These are phyloP conservation scores for Scolopax rusticola DNA, from an alignment of 2,797 vertebrate species.

Conservation along the genomic window DNA sequence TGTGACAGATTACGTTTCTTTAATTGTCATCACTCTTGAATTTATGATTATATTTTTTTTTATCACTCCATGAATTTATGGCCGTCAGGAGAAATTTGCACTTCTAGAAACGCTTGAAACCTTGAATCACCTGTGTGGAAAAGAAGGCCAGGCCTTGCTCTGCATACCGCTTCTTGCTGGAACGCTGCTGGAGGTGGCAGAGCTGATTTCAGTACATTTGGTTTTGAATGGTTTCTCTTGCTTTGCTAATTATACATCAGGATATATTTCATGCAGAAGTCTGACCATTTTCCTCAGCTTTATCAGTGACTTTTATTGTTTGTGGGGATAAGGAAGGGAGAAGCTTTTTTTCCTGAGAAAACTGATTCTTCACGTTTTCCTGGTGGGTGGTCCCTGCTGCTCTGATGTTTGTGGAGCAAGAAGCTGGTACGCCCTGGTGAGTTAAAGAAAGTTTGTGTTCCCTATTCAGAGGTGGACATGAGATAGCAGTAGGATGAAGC, in stretches of 20 bases:
- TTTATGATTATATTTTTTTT: no score
- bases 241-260: not conserved
- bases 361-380: rapidly evolving
- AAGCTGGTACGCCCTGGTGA: rapidly evolving
- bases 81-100: constrained; percentile 19
- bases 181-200: not conserved
- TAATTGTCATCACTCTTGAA: constrained; percentile 40
- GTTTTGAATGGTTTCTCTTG: not conserved
- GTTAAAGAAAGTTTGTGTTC: not conserved
- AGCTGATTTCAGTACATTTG: not conserved
- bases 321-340: not conserved
- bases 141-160: not conserved
- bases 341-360: not conserved
- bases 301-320: not conserved
- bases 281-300: not conserved
- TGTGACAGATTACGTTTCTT: constrained; percentile 28
- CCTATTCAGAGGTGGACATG: not conserved
- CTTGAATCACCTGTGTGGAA: not conserved
- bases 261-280: not conserved
- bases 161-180: not conserved
- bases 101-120: not conserved
- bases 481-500: not conserved
- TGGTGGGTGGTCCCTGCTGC: not conserved
- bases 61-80: not conserved
- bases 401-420: not conserved